Conservation (phyloP, 1,140 invertebrate species). For the Bombyx mandarina region DNA sequence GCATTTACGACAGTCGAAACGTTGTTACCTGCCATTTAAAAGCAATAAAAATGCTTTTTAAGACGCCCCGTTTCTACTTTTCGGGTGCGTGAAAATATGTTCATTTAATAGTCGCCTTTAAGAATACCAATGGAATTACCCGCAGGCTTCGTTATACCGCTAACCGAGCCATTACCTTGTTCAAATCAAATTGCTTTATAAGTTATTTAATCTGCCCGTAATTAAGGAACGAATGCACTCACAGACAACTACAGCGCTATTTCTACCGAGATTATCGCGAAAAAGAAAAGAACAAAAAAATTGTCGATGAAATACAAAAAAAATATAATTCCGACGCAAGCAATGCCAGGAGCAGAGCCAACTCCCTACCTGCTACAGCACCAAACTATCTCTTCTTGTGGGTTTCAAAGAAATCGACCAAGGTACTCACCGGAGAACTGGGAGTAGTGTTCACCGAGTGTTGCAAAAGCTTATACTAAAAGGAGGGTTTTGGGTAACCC, state of each 20-base stretch:
- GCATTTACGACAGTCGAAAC: conserved; percentile 34
- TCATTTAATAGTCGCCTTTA: conserved; percentile 41
- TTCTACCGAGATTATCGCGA: too few species aligned
- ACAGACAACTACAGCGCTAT: conserved; percentile 5
- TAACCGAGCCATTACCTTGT: conserved; percentile 24
- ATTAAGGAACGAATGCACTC: conserved; percentile 21
- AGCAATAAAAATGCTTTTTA: conserved; percentile 52
- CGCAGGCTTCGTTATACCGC: conserved; percentile 18
- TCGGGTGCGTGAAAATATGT: conserved; percentile 48
- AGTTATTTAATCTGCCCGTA: conserved; percentile 22
- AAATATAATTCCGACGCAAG: too few species aligned
- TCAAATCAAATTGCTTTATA: conserved; percentile 34
- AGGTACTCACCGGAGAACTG: too few species aligned
- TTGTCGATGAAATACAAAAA: too few species aligned
- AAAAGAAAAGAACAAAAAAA: too few species aligned
- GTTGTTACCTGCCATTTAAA: conserved; percentile 50
- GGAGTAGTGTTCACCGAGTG: too few species aligned
- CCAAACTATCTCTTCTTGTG: too few species aligned
- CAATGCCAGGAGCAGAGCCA: too few species aligned
- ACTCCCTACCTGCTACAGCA: too few species aligned
- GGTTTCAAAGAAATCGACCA: too few species aligned
- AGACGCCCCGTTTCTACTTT: conserved; percentile 32
- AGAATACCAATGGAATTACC: conserved; percentile 19
- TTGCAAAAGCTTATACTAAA: too few species aligned
- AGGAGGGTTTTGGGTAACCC: too few species aligned